Evolutionary conservation across 2,113 vertebrate species (phyloP).

Genomic region (Pterocles gutturalis): DNA sequence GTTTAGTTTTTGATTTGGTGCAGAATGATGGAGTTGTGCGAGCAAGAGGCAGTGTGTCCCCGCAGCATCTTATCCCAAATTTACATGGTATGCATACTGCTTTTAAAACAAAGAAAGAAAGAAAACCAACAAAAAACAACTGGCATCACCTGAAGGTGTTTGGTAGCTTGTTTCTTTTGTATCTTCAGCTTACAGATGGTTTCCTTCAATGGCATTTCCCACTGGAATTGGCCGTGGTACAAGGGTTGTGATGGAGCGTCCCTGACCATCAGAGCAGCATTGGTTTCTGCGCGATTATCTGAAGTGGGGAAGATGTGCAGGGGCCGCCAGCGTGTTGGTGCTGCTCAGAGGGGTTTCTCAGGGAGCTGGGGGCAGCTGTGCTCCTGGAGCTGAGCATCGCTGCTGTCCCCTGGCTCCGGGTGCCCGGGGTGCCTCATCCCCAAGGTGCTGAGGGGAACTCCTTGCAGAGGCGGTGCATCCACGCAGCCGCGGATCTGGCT

Average conservation of each 20-base stretch:
- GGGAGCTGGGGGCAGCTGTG: too few relatives aligned
- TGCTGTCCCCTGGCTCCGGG: not conserved
- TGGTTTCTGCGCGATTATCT: not conserved
- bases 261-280: not conserved
- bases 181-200: not conserved
- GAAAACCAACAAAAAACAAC: not conserved
- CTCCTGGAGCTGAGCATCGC: not conserved
- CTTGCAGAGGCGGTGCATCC: not conserved
- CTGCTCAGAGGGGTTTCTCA: not conserved
- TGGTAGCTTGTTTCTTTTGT: not conserved
- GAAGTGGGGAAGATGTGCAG: not conserved
- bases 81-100: not conserved
- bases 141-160: not conserved
- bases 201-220: not conserved
- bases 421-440: accelerated
- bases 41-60: not conserved
- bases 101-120: not conserved
- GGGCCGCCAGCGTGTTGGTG: too few relatives aligned
- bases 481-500: accelerated
- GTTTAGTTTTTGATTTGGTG: too few relatives aligned
- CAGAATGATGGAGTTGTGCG: not conserved
- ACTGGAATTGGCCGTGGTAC: not conserved
- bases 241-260: not conserved
- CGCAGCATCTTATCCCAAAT: not conserved
- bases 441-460: not conserved